Evolutionary conservation across 2,797 vertebrate species (phyloP).

Genomic region (Megalops cyprinoides): DNA sequence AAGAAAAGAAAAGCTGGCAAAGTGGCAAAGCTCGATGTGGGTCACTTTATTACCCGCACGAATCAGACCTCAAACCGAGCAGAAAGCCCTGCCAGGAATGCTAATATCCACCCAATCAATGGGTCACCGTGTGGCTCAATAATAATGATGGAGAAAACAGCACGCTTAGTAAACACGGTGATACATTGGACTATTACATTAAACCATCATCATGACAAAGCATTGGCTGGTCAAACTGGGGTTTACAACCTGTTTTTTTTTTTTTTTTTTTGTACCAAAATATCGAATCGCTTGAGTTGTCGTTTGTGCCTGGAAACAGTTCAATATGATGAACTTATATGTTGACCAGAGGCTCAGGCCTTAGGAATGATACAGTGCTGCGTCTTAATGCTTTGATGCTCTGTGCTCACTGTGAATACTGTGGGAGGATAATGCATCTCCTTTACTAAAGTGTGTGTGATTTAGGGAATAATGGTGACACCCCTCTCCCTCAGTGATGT

Average conservation of each 20-base stretch:
- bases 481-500: not conserved
- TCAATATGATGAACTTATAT: conserved; percentile 61
- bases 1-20: conserved; percentile 32
- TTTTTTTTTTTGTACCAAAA: not conserved
- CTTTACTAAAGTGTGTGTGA: not conserved
- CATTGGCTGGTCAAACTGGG: conserved; percentile 72
- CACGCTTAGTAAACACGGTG: conserved; percentile 69
- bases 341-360: conserved; percentile 65
- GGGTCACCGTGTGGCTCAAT: conserved; percentile 68
- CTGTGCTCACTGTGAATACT: conserved; percentile 56
- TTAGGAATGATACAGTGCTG: conserved; percentile 55
- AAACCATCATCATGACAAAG: conserved; percentile 70
- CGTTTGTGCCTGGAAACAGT: conserved; percentile 47
- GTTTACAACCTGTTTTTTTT: conserved; percentile 68
- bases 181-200: conserved; percentile 60
- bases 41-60: conserved; percentile 65
- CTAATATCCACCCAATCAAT: conserved; percentile 74
- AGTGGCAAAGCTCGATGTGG: conserved; percentile 55
- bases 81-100: conserved; percentile 64
- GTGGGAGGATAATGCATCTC: conserved; percentile 23
- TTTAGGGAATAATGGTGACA: not conserved
- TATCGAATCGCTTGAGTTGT: conserved; percentile 58
- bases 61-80: conserved; percentile 61
- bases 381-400: conserved; percentile 52
- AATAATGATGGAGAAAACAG: conserved; percentile 76